These are phyloP conservation scores for Takifugu ocellatus DNA, from an alignment of 2,797 vertebrate species.

Conservation along the genomic window DNA sequence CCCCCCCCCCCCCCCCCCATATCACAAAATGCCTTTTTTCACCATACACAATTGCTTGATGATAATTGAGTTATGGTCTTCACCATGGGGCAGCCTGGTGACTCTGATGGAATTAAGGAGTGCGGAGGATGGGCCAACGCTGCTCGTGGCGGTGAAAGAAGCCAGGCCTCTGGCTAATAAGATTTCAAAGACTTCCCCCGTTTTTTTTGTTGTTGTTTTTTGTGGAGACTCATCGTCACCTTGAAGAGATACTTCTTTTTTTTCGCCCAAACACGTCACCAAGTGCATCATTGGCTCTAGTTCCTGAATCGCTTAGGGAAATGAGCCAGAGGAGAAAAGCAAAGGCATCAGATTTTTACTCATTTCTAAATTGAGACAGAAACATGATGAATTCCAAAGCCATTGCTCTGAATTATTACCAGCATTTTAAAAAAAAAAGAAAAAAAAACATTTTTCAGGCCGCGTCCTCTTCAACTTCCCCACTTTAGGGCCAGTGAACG, in stretches of 20 bases:
- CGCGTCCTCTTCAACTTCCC: constrained; percentile 6
- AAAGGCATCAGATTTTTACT: constrained; percentile 23
- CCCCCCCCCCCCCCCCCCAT: too few species aligned
- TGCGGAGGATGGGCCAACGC: constrained; percentile 44
- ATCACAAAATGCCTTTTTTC: not conserved
- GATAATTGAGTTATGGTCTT: constrained; percentile 55
- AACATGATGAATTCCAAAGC: constrained; percentile 5
- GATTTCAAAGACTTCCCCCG: constrained; percentile 50
- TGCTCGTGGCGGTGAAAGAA: constrained; percentile 59
- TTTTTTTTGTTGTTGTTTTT: constrained; percentile 17
- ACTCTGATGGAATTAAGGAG: constrained; percentile 51
- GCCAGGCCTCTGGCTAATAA: constrained; percentile 50
- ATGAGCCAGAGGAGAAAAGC: constrained; percentile 35
- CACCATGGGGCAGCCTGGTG: too few species aligned
- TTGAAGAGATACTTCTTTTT: constrained; percentile 65
- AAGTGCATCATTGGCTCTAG: constrained; percentile 33
- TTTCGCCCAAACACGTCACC: constrained; percentile 48
- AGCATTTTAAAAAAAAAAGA: constrained; percentile 14
- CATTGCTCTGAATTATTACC: constrained; percentile 45
- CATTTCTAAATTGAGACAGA: constrained; percentile 25
- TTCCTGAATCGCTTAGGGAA: constrained; percentile 47
- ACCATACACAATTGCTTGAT: constrained; percentile 41
- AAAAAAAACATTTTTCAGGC: constrained; percentile 4
- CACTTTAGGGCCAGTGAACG: constrained; percentile 8
- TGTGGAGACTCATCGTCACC: constrained; percentile 62